Conservation (phyloP, 2,888 invertebrate species). For the Limenitis arthemis region DNA sequence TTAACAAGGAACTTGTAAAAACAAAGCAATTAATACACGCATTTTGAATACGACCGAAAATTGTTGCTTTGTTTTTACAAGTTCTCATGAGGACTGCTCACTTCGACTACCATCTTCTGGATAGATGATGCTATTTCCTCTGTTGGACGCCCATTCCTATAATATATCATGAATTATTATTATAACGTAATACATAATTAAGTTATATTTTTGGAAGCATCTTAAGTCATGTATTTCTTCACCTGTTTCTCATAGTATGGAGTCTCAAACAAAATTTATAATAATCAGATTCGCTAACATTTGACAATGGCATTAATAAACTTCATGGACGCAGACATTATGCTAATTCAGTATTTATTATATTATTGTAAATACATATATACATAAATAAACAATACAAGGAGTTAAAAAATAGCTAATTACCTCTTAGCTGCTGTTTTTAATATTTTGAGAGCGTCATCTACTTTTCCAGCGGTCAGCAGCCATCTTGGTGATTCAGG, state of each 20-base stretch:
- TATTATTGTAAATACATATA: background rate
- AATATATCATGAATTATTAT: background rate
- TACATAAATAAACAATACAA: background rate
- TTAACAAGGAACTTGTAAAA: too few species aligned
- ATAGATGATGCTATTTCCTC: conserved; percentile 58
- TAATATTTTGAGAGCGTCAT: conserved; percentile 76
- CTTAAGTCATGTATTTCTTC: too few species aligned
- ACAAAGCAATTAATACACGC: too few species aligned
- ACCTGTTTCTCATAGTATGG: too few species aligned
- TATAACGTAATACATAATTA: background rate
- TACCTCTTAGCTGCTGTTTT: conserved; percentile 75
- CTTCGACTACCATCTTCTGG: conserved; percentile 53
- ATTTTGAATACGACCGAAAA: too few species aligned
- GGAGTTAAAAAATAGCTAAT: conserved; percentile 26
- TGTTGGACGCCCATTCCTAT: conserved; percentile 65
- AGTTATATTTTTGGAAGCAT: too few species aligned
- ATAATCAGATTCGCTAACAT: too few species aligned
- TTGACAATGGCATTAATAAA: too few species aligned
- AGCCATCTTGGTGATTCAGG: conserved; percentile 91
- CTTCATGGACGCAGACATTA: too few species aligned
- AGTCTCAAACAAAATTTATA: too few species aligned
- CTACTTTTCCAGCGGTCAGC: conserved; percentile 76
- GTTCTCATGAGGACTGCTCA: conserved; percentile 37
- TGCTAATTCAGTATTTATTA: too few species aligned
- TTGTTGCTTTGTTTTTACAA: too few species aligned